These are phyloP conservation scores for Drosophila ohnishii DNA, from an alignment of 1,140 invertebrate genomes.

Conservation along the genomic window DNA sequence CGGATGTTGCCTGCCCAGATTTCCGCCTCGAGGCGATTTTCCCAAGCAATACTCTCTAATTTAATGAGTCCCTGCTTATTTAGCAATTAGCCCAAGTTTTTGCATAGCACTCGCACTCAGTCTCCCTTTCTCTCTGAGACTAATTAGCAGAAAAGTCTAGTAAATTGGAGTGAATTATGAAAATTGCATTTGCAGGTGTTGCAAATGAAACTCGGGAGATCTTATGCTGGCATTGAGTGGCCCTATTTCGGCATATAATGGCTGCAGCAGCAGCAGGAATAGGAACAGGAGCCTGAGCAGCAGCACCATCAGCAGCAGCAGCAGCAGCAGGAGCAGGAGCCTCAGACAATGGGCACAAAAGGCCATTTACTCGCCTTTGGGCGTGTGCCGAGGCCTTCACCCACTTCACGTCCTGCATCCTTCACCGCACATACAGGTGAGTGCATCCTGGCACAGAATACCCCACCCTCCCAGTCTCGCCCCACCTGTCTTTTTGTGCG, in stretches of 20 bases:
- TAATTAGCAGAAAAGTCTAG: slow-evolving; percentile 66
- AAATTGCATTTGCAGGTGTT: slow-evolving; percentile 65
- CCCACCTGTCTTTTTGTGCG: slow-evolving; percentile 33
- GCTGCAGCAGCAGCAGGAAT: slow-evolving; percentile 18
- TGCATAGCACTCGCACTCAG: not conserved
- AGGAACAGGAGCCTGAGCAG: not conserved
- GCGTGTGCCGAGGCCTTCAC: slow-evolving; percentile 69
- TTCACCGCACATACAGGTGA: slow-evolving; percentile 47
- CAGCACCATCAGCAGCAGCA: too few species aligned
- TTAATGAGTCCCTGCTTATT: slow-evolving; percentile 55
- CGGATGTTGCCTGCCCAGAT: slow-evolving; percentile 54
- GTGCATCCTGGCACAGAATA: slow-evolving; percentile 4
- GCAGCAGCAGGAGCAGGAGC: not conserved
- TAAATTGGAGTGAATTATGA: slow-evolving; percentile 66
- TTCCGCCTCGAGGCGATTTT: slow-evolving; percentile 44
- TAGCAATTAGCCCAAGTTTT: slow-evolving; percentile 36
- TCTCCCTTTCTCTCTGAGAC: slow-evolving; percentile 15
- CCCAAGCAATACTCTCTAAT: slow-evolving; percentile 56
- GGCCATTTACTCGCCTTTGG: slow-evolving; percentile 66
- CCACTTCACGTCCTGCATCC: slow-evolving; percentile 53
- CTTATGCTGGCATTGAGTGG: slow-evolving; percentile 71
- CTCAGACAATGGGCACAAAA: slow-evolving; percentile 71
- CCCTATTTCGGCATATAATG: slow-evolving; percentile 54
- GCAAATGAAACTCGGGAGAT: slow-evolving; percentile 49
- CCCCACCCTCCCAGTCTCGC: too few species aligned